phyloP scores from a whole-genome alignment of 1,140 invertebrate species.

The Drosophila baimaii region DNA sequence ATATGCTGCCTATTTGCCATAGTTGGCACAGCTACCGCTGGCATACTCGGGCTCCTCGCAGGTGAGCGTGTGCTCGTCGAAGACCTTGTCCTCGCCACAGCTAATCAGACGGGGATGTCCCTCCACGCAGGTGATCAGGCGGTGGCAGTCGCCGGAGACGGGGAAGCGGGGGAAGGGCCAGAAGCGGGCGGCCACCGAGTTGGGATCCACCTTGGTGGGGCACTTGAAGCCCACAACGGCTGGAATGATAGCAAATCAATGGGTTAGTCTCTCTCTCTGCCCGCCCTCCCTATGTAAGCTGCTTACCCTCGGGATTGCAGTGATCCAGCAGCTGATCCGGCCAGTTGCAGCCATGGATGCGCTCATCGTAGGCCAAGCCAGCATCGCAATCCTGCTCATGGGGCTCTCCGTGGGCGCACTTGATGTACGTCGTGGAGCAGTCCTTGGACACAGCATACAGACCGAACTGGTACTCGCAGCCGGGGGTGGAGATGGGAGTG shows the following conservation, averaged over 20 bases:
- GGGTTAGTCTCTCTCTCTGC: neutral
- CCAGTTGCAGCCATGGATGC: constrained; percentile 96
- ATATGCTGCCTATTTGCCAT: constrained; percentile 62
- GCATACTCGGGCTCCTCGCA: constrained; percentile 89
- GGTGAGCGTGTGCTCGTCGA: constrained; percentile 92
- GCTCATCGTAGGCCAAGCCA: constrained; percentile 94
- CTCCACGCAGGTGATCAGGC: constrained; percentile 94
- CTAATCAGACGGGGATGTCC: constrained; percentile 92
- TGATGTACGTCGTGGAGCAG: constrained; percentile 94
- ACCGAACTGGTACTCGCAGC: constrained; percentile 95
- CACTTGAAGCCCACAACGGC: constrained; percentile 93
- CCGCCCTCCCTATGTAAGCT: too few relatives aligned
- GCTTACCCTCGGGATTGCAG: constrained; percentile 93
- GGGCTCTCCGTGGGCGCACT: constrained; percentile 93
- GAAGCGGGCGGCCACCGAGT: constrained; percentile 92
- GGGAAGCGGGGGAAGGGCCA: constrained; percentile 95
- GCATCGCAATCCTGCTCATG: constrained; percentile 92
- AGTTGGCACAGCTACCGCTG: constrained; percentile 74
- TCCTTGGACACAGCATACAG: constrained; percentile 91
- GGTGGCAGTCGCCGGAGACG: constrained; percentile 92
- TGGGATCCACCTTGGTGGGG: constrained; percentile 91
- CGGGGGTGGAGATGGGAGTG: constrained; percentile 90
- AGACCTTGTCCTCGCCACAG: constrained; percentile 93
- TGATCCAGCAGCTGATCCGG: constrained; percentile 93
- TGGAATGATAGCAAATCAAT: constrained; percentile 62